Base-by-base conservation (phyloP, 2,113 vertebrate genomes). In the Euleptes europaea region DNA sequence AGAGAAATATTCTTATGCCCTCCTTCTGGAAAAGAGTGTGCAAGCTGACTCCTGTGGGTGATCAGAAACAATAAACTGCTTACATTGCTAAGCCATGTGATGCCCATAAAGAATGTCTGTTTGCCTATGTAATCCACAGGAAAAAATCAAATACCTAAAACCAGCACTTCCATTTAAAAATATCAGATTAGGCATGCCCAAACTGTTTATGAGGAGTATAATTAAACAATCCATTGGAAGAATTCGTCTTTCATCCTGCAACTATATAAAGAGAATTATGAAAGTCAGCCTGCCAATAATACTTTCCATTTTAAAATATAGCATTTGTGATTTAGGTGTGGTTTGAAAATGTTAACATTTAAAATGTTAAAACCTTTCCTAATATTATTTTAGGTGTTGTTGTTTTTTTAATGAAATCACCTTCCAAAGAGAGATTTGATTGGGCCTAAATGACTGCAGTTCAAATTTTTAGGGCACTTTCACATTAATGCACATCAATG, bases 51-150 rank as follows among this genome's bases (percentile, higher is more conserved):
- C 92, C 78, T 90, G 47, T 5, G 0, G 21, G 78, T 84, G 78
- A 90, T 94, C 89, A 91, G 14, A 84, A 84, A 85, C 90, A 85
- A 86, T 90, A 92, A 94, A 94, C 82, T 63, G 88, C 89, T 94
- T 92, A 94, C 73, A 88, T 84, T 92, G 78, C 78, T 86, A 86
- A 88, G 5, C 72, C 88, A 88, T 14, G 57, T 81, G 83, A 65
- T 66, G 76, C 10, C 40, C 83, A 75, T 82, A 85, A 90, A 93
- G 89, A 92, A 90, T 90, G 90, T 88, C 10, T 5, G 7, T 66
- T 91, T 82, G 69, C 81, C 70, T 0, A 0, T 90, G 66, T 87
- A 86, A 87, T 0, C 0, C 82, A 77, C 51, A 86, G 88, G 78
- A 42, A 75, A 85, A 89, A 72, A 85, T 84, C 86, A 89, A 88